Base-by-base conservation (phyloP, 1,140 invertebrate genomes). In the Philaenus spumarius region DNA sequence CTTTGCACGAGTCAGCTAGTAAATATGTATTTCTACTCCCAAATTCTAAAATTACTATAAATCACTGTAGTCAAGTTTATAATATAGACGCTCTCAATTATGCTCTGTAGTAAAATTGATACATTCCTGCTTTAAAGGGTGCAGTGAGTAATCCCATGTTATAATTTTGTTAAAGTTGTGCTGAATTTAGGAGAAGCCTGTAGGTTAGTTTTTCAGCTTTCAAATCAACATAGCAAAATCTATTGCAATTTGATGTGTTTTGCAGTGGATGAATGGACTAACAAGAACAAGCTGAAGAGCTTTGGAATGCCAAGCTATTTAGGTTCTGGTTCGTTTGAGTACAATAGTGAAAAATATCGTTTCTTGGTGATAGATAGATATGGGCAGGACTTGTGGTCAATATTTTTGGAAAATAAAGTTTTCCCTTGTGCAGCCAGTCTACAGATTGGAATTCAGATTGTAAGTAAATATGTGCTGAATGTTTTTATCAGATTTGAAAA, bases 321-420 rank as follows among this genome's bases (percentile, higher is more conserved):
- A 64, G 89, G 85, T 1, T 87, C 84, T 68, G 95, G 95, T 1
- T 85, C 86, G 46, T 85, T 90, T 71, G 84, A 86, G 47, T 82
- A 80, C 61, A 85, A 89, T 58, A 77, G 78, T 9, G 75, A 81
- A 43, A 89, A 89, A 64, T 95, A 95, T 72, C 75, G 95, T 45
- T 98, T 97, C 73, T 74, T 98, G 64, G 89, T 97, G 0, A 88
- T 97, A 80, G 87, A 94, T 55, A 80, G 90, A 45, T 97, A 90
- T 74, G 92, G 92, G n/a, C 82, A 79, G 63, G 93, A 97, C 75
- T 73, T 98, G 6, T 88, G 91, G 77, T 90, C 86, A 68, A 66
- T 93, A 34, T 88, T 93, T 66, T 72, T 84, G 42, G 77, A 82
- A 51, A 83, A 85, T 68, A 81, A 83, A 59, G 71, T 67, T 6